These are phyloP conservation scores for Habroteleia sp. DNA, from an alignment of 2,888 invertebrate species.

Conservation along the genomic window DNA sequence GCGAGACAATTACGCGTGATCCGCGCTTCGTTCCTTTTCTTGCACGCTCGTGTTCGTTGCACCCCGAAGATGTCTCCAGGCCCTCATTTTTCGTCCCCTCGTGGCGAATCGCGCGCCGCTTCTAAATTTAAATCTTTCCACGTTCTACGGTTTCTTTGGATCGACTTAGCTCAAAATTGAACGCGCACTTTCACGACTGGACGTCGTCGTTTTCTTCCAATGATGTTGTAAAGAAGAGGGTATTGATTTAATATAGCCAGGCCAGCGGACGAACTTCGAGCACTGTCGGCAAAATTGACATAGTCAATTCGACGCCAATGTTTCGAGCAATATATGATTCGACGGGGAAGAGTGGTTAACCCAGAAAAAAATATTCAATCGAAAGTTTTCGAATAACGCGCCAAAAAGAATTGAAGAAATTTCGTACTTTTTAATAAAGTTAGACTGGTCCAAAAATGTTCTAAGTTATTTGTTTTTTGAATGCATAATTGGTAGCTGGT, in stretches of 20 bases:
- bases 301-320: conserved; percentile 8
- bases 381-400: too few relatives aligned
- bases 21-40: neutral
- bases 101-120: neutral
- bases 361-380: too few relatives aligned
- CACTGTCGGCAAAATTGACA: conserved; percentile 11
- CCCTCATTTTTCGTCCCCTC: conserved; percentile 16
- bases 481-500: too few relatives aligned
- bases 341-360: conserved; percentile 1
- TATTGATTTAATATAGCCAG: conserved; percentile 31
- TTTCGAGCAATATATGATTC: conserved; percentile 12
- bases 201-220: conserved; percentile 28
- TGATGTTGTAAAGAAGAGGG: conserved; percentile 36
- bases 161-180: conserved; percentile 44
- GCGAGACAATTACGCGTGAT: conserved; percentile 43
- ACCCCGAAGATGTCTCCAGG: conserved; percentile 2
- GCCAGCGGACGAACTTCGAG: conserved; percentile 9
- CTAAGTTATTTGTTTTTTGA: too few relatives aligned
- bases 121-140: conserved; percentile 35
- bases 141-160: conserved; percentile 38
- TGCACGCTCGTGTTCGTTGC: neutral
- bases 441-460: too few relatives aligned
- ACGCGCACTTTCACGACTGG: conserved; percentile 20
- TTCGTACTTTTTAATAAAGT: too few relatives aligned
- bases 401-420: too few relatives aligned